Evolutionary conservation across 2,797 vertebrate species (phyloP), one percentile per base, ranked within the genome.

Genomic region (Crocidura indochinensis): DNA sequence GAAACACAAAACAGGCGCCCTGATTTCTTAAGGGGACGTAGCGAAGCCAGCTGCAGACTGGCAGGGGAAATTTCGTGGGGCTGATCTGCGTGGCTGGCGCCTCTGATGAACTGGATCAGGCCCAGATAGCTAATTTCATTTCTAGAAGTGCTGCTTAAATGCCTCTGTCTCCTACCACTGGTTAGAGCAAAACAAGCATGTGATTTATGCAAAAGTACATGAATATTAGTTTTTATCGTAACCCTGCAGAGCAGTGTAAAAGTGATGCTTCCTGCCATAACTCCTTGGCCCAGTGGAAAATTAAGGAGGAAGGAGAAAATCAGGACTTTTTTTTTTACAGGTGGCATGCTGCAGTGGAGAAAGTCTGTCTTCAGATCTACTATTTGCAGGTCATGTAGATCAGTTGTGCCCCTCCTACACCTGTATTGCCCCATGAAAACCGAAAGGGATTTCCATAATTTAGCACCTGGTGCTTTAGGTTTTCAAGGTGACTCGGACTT

Each of bases 151-250:
- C 88, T 89, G 80, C 86, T 90, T 72, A 86, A 65, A 44, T 90
- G 77, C 80, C 67, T 92, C 91, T 93, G 84, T 71, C 71, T 88
- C 46, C 67, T 90, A 38, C 67, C 93, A 8, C 72, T 86, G 71
- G 69, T 88, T 81, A 56, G 73, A 88, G 84, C 74, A 92, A 91
- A 88, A 79, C 24, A 83, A 79, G 68, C 71, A 69, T 94, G 77
- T 88, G 84, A 85, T 92, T 88, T 92, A 79, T 92, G 83, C 92
- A 88, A 90, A 93, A 95, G 77, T 78, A 91, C 31, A 72, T 53
- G 60, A 83, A 84, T 86, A 80, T 75, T 73, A 64, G 80, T 92
- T 93, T 95, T 92, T 92, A 93, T 90, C 76, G 71, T 56, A 79
- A 68, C 38, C 15, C 67, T 29, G 75, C 84, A 91, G 84, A 85